Conservation (phyloP, 2,113 vertebrate species). For the Lontra canadensis region DNA sequence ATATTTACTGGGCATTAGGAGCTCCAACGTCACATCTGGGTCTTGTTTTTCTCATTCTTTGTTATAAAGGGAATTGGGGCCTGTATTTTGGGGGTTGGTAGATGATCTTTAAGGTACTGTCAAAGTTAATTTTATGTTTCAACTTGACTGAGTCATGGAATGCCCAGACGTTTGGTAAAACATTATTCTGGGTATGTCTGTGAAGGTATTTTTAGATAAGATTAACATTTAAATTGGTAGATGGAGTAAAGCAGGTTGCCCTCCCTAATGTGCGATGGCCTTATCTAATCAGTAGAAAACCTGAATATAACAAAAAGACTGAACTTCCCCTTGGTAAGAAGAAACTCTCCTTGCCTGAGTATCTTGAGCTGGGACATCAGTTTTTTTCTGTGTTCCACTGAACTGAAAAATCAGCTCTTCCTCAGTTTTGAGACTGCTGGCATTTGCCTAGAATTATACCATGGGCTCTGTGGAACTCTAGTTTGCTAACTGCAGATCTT, state of each 20-base stretch:
- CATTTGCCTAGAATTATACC: neutral
- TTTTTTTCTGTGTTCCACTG: neutral
- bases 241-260: neutral
- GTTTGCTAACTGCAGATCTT: neutral
- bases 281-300: neutral
- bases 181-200: neutral
- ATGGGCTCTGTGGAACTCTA: neutral
- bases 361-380: neutral
- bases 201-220: constrained; percentile 25
- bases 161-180: neutral
- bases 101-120: neutral
- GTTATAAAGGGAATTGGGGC: neutral
- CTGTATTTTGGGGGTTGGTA: neutral
- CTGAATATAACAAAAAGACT: neutral
- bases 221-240: constrained; percentile 24
- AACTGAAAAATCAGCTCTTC: neutral
- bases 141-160: neutral
- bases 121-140: constrained; percentile 3
- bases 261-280: neutral
- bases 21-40: neutral
- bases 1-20: neutral
- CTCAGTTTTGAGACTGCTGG: neutral
- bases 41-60: neutral
- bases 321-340: neutral
- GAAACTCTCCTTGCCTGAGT: neutral